Conservation (phyloP, 2,888 invertebrate genomes). For the Yponomeuta sedellus region DNA sequence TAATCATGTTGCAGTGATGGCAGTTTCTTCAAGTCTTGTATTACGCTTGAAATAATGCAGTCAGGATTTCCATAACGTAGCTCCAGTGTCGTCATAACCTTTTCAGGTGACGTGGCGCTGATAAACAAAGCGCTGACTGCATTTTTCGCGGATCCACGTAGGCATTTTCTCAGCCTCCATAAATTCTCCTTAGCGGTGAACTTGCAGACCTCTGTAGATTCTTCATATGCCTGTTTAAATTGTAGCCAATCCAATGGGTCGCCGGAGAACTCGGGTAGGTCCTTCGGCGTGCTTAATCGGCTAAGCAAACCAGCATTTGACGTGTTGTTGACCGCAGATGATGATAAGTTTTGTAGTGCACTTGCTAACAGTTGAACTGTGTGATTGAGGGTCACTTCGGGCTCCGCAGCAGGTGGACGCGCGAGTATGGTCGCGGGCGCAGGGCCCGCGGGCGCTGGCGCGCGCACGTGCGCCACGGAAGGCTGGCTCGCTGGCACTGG, state of each 20-base stretch:
- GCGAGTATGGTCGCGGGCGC: background rate
- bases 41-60: constrained; percentile 22
- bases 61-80: too few species aligned
- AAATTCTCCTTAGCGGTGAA: too few species aligned
- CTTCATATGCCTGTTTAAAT: constrained; percentile 24
- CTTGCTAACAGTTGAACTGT: background rate
- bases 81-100: too few species aligned
- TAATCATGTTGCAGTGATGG: constrained; percentile 22
- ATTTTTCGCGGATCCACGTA: too few species aligned
- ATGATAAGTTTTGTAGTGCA: background rate
- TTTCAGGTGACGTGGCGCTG: too few species aligned
- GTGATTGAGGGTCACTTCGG: background rate
- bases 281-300: constrained; percentile 14
- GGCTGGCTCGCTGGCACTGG: background rate
- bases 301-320: background rate
- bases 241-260: constrained; percentile 28
- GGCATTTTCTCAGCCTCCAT: too few species aligned
- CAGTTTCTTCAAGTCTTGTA: constrained; percentile 24
- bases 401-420: background rate
- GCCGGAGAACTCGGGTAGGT: constrained; percentile 23
- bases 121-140: too few species aligned
- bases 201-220: too few species aligned
- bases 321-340: background rate
- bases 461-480: background rate
- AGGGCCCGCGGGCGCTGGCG: background rate